Evolutionary conservation across 2,113 vertebrate species (phyloP).

Genomic region (Syrrhaptes paradoxus): DNA sequence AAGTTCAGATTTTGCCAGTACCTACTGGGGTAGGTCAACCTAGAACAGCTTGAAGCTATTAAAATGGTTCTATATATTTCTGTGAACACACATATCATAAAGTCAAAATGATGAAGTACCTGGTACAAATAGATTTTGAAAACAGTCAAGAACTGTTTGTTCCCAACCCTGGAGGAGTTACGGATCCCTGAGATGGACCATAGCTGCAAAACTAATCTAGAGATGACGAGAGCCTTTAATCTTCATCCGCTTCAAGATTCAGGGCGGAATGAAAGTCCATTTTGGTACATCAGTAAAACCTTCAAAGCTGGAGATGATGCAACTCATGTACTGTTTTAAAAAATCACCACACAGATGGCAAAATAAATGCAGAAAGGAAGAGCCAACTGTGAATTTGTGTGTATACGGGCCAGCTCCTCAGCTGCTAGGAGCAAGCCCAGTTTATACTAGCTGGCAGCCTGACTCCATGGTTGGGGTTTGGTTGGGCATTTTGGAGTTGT

Average conservation of each 20-base stretch:
- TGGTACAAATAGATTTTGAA: conserved; percentile 42
- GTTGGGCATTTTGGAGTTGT: not conserved
- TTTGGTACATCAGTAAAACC: conserved; percentile 20
- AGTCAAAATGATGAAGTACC: conserved; percentile 12
- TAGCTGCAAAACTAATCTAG: conserved; percentile 14
- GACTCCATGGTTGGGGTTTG: not conserved
- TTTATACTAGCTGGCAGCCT: not conserved
- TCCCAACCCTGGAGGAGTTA: conserved; percentile 16
- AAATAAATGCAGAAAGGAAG: conserved; percentile 45
- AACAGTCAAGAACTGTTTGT: conserved; percentile 60
- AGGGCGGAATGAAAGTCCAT: not conserved
- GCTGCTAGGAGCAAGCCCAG: not conserved
- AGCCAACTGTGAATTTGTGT: not conserved
- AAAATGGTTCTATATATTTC: conserved; percentile 26
- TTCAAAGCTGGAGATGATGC: conserved; percentile 29
- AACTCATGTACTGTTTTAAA: not conserved
- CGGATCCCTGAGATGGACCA: not conserved
- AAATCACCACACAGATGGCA: conserved; percentile 30
- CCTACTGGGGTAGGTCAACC: not conserved
- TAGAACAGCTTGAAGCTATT: conserved; percentile 50
- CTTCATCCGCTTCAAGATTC: not conserved
- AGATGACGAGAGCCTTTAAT: conserved; percentile 4
- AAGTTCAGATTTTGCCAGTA: conserved; percentile 25
- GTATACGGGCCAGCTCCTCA: not conserved
- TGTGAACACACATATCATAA: not conserved